phyloP scores from a whole-genome alignment of 2,888 invertebrate species.

The Acanthosoma haemorrhoidale region DNA sequence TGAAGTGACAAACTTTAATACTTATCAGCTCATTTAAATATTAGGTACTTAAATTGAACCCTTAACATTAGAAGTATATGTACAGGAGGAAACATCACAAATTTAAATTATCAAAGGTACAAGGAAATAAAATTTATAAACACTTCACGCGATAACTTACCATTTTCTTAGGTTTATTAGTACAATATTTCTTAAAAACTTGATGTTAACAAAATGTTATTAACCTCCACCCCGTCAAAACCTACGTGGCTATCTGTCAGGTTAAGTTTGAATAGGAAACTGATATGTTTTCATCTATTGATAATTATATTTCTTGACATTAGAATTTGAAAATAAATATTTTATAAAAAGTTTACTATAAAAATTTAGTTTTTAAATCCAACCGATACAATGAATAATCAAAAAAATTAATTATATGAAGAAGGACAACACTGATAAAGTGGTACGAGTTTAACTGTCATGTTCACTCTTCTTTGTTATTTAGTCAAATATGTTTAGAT shows the following conservation, averaged over 20 bases:
- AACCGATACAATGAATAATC: not conserved
- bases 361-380: not conserved
- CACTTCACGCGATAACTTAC: too few species aligned
- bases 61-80: not conserved
- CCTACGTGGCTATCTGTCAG: constrained; percentile 13
- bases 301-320: not conserved
- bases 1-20: too few species aligned
- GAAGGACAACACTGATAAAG: constrained; percentile 12
- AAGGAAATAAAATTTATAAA: not conserved
- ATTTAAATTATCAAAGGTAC: not conserved
- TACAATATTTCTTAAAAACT: too few species aligned
- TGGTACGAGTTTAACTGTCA: constrained; percentile 23
- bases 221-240: constrained; percentile 14
- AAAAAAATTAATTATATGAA: not conserved
- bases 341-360: not conserved
- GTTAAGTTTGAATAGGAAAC: not conserved
- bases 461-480: constrained; percentile 11
- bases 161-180: too few species aligned
- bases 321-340: not conserved
- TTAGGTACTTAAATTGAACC: too few species aligned
- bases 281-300: not conserved
- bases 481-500: constrained; percentile 18
- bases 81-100: not conserved
- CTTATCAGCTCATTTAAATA: too few species aligned
- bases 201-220: too few species aligned